phyloP scores from a whole-genome alignment of 2,888 invertebrate genomes.

The Rhamphomyia laevipes region DNA sequence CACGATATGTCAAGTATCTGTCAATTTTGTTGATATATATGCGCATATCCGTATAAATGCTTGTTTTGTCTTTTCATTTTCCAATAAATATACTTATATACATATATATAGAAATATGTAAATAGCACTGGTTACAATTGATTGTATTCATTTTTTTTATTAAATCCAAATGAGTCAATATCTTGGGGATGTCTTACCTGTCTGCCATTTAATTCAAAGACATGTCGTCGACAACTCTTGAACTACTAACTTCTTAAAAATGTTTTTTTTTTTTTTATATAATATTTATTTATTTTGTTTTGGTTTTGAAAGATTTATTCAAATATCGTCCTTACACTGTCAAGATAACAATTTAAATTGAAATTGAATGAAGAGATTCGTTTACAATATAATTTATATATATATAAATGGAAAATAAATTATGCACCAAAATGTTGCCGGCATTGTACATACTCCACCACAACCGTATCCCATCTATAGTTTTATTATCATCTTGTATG shows the following conservation, averaged over 20 bases:
- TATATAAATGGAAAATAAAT: background rate
- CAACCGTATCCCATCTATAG: no score
- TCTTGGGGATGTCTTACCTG: constrained; percentile 14
- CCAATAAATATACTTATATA: no score
- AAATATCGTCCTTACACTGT: constrained; percentile 30
- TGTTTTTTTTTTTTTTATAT: constrained; percentile 16
- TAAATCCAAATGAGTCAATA: no score
- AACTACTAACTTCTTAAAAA: constrained; percentile 11
- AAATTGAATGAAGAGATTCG: constrained; percentile 38
- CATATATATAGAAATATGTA: no score
- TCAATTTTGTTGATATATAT: background rate
- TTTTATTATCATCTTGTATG: no score
- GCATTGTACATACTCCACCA: no score
- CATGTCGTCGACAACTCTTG: constrained; percentile 25
- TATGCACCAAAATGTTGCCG: background rate
- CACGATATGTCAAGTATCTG: constrained; percentile 1
- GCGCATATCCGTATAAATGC: background rate
- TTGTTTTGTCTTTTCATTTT: constrained; percentile 6
- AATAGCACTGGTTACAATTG: no score
- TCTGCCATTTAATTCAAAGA: constrained; percentile 23
- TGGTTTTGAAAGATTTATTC: constrained; percentile 27
- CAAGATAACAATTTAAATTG: constrained; percentile 38
- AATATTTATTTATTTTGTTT: background rate
- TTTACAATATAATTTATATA: constrained; percentile 38
- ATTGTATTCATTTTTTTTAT: no score